Conservation (phyloP, 2,888 invertebrate species). For the Poecilobothrus nobilitatus region DNA sequence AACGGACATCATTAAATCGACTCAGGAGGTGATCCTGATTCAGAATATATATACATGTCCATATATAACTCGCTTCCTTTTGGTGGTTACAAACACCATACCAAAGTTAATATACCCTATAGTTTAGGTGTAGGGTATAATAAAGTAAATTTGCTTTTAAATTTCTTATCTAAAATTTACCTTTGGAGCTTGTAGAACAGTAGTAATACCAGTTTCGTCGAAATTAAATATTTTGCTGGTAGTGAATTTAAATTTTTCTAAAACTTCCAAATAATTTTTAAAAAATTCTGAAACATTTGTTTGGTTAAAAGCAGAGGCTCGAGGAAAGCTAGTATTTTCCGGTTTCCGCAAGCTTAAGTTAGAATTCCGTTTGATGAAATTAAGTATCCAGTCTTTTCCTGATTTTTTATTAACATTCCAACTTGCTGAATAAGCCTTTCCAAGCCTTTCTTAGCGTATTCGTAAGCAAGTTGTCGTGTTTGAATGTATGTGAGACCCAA, state of each 20-base stretch:
- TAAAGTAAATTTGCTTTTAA: too few species aligned
- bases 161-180: background rate
- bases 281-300: constrained; percentile 10
- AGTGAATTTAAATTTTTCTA: constrained; percentile 4
- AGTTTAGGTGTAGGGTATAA: too few species aligned
- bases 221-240: constrained; percentile 9
- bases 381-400: background rate
- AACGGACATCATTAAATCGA: too few species aligned
- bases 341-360: background rate
- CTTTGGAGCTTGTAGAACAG: constrained; percentile 9
- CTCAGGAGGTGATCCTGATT: too few species aligned
- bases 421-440: constrained; percentile 2
- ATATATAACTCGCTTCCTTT: too few species aligned
- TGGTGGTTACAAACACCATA: too few species aligned
- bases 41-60: too few species aligned
- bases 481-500: constrained; percentile 16
- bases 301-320: background rate
- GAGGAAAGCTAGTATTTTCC: constrained; percentile 11
- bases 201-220: constrained; percentile 14
- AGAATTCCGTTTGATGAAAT: background rate
- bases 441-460: constrained; percentile 15
- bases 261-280: constrained; percentile 5
- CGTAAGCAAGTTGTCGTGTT: constrained; percentile 15
- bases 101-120: too few species aligned
- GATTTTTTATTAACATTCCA: background rate